phyloP scores from a whole-genome alignment of 2,888 invertebrate genomes.

The Achlya flavicornis region DNA sequence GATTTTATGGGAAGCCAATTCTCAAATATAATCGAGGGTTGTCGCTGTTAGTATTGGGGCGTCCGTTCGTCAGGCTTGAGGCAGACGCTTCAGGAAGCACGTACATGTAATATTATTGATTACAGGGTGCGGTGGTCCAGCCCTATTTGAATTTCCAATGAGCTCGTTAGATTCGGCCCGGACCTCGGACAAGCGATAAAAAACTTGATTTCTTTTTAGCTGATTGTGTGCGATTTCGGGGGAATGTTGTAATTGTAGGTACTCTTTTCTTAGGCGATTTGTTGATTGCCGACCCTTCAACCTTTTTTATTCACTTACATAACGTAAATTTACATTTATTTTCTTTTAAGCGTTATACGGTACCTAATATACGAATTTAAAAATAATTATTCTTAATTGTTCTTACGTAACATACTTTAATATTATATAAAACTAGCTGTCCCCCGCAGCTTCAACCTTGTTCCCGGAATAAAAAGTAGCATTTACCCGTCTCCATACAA shows the following conservation, averaged over 20 bases:
- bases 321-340: no score
- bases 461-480: no score
- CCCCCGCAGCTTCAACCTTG: no score
- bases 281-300: background rate
- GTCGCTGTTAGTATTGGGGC: slow-evolving; percentile 16
- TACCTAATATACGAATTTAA: no score
- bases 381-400: no score
- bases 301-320: no score
- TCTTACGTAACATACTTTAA: no score
- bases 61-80: slow-evolving; percentile 45
- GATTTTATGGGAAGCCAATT: slow-evolving; percentile 4
- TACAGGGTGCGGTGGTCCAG: slow-evolving; percentile 75
- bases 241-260: slow-evolving; percentile 31
- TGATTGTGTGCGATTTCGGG: slow-evolving; percentile 60
- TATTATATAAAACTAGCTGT: no score
- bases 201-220: slow-evolving; percentile 70
- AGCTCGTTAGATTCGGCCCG: slow-evolving; percentile 78
- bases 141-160: slow-evolving; percentile 82
- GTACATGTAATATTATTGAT: slow-evolving; percentile 83
- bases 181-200: slow-evolving; percentile 67
- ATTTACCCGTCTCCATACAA: no score
- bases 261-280: background rate
- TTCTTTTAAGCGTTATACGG: no score
- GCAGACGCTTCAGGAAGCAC: slow-evolving; percentile 71
- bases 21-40: slow-evolving; percentile 1